Percentiles rank a stretch among this genome's conserved stretches.
Conservation (phyloP, 2,797 vertebrate species). For the Poecilia wingei region DNA sequence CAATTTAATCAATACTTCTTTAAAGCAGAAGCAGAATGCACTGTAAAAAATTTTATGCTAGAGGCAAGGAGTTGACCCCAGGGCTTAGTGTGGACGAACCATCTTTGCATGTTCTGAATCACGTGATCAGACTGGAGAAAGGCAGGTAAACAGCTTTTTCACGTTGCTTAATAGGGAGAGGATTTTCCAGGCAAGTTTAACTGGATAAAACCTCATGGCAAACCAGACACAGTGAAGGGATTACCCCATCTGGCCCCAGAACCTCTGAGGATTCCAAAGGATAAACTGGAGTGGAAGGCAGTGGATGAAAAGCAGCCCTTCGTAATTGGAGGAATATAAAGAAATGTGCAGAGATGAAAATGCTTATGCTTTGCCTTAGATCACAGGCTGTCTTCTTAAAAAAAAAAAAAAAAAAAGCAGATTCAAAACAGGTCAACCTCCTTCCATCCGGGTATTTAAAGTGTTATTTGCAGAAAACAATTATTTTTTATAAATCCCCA, state of each 20-base stretch:
- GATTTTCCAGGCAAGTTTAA: constrained; percentile 7
- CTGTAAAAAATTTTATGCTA: constrained; percentile 3
- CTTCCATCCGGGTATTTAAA: not conserved
- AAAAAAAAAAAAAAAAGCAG: not conserved
- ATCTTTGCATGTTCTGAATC: constrained; percentile 9
- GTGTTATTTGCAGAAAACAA: not conserved
- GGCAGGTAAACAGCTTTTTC: constrained; percentile 9
- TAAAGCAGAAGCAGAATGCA: constrained; percentile 20
- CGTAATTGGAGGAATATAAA: not conserved
- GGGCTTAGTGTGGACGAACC: constrained; percentile 8
- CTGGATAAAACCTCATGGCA: constrained; percentile 9
- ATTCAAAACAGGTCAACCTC: not conserved
- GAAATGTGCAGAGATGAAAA: not conserved
- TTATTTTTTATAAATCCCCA: not conserved
- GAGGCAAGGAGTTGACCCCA: constrained; percentile 23
- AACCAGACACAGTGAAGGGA: constrained; percentile 9
- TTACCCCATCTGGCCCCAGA: constrained; percentile 10
- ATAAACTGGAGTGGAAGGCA: not conserved
- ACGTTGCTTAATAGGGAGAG: constrained; percentile 9
- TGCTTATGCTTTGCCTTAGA: not conserved
- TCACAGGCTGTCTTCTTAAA: not conserved
- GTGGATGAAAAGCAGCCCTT: not conserved
- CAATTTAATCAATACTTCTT: constrained; percentile 27
- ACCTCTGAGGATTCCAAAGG: constrained; percentile 7
- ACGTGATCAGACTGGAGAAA: constrained; percentile 11